These are phyloP conservation scores for Seladonia tumulorum DNA, from an alignment of 2,888 invertebrate species.

Conservation along the genomic window DNA sequence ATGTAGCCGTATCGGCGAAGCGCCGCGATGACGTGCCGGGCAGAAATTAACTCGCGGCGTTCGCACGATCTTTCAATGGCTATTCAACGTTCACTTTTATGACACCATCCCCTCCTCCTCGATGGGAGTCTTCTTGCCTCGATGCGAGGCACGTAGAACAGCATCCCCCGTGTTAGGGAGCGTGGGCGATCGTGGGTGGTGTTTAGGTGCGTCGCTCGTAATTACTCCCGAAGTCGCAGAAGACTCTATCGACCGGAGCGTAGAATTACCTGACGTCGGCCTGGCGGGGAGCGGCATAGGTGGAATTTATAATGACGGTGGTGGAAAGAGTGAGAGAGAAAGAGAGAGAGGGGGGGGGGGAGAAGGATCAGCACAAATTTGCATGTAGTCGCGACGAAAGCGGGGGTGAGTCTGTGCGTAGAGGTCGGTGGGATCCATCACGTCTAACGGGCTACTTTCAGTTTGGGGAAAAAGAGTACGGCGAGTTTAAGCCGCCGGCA, in stretches of 20 bases:
- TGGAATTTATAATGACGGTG: conserved; percentile 71
- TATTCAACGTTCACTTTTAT: conserved; percentile 13
- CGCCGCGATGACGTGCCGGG: neutral
- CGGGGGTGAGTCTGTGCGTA: conserved; percentile 11
- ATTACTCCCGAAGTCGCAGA: conserved; percentile 77
- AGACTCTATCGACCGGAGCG: conserved; percentile 76
- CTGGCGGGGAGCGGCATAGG: conserved; percentile 54
- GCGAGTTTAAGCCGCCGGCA: conserved; percentile 43
- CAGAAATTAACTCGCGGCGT: conserved; percentile 24
- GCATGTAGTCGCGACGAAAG: conserved; percentile 53
- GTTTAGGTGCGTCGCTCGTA: conserved; percentile 77
- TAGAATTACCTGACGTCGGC: conserved; percentile 72
- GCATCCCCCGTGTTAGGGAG: conserved; percentile 24
- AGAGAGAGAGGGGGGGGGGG: neutral
- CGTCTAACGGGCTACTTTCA: conserved; percentile 57
- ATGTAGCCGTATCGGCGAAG: neutral
- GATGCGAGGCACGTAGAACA: conserved; percentile 34
- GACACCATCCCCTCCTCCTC: neutral
- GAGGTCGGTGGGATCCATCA: conserved; percentile 57
- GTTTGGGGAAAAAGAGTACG: conserved; percentile 27
- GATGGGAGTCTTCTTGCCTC: neutral
- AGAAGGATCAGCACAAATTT: conserved; percentile 47
- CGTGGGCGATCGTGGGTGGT: conserved; percentile 78
- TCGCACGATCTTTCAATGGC: conserved; percentile 20
- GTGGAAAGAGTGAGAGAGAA: neutral